phyloP scores from a whole-genome alignment of 2,888 invertebrate genomes.

The Drosophila atripex region DNA sequence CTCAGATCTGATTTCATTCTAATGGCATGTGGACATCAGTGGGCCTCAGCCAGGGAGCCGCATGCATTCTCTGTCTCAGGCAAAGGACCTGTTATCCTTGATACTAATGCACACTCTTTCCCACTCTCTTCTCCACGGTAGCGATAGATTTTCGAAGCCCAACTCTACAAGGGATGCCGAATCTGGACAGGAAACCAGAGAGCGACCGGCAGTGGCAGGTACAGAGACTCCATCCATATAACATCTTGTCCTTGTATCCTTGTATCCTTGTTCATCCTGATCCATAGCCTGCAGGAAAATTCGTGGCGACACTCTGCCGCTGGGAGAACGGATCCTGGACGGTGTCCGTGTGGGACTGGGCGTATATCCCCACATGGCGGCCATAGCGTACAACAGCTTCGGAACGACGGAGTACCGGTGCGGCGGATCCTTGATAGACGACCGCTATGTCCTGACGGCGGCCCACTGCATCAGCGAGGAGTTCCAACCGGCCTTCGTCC shows the following conservation, averaged over 20 bases:
- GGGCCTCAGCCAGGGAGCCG: slow-evolving; percentile 40
- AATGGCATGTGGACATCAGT: slow-evolving; percentile 40
- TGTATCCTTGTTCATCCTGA: background rate
- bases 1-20: slow-evolving; percentile 5
- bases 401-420: slow-evolving; percentile 62
- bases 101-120: background rate
- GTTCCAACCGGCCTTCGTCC: slow-evolving; percentile 64
- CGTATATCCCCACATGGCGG: slow-evolving; percentile 82
- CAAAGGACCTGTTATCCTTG: background rate
- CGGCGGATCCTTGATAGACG: slow-evolving; percentile 78
- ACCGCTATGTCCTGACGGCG: slow-evolving; percentile 77
- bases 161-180: slow-evolving; percentile 56
- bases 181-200: slow-evolving; percentile 3
- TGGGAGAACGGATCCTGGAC: slow-evolving; percentile 74
- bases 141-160: slow-evolving; percentile 1
- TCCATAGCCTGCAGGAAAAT: slow-evolving; percentile 39
- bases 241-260: too few species aligned
- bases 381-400: slow-evolving; percentile 65
- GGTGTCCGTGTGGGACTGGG: slow-evolving; percentile 69
- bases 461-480: slow-evolving; percentile 76
- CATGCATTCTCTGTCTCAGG: slow-evolving; percentile 40
- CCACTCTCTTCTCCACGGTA: background rate
- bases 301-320: background rate
- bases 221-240: background rate
- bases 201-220: slow-evolving; percentile 27